Conservation (phyloP, 92 coral and sea anemone species). For the Phenganax stokvisi region DNA sequence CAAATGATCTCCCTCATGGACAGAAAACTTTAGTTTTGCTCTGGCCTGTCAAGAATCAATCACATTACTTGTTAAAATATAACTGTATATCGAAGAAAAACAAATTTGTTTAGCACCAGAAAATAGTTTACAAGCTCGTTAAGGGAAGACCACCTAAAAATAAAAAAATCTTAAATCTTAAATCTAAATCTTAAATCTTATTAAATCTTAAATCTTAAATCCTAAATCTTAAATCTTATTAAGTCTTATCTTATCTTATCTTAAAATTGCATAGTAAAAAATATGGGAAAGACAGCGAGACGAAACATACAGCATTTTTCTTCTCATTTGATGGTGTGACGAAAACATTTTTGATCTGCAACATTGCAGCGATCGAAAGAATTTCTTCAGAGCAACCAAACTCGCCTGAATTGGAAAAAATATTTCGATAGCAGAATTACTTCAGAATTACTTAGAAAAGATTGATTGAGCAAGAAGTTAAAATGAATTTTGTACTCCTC, state of each 20-base stretch:
- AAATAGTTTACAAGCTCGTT: background rate
- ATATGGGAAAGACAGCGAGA: background rate
- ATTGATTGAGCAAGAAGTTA: background rate
- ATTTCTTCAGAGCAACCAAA: conserved; percentile 95
- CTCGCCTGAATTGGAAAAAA: conserved; percentile 51
- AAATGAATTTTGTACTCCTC: too few relatives aligned
- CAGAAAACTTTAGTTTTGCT: conserved; percentile 75
- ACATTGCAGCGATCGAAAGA: conserved; percentile 88
- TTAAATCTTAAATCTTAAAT: too few relatives aligned
- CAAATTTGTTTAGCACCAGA: background rate
- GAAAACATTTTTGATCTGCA: conserved; percentile 88
- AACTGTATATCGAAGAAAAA: background rate
- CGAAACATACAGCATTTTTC: conserved; percentile 63
- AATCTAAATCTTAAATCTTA: too few relatives aligned
- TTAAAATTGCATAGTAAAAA: background rate
- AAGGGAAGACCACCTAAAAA: too few relatives aligned
- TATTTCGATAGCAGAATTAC: background rate
- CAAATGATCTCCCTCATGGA: conserved; percentile 92
- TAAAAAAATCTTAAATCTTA: too few relatives aligned
- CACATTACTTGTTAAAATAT: background rate
- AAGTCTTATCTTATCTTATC: background rate
- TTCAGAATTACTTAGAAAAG: background rate
- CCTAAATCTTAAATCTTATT: too few relatives aligned
- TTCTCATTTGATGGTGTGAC: conserved; percentile 84
- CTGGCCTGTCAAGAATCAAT: conserved; percentile 51